phyloP scores from a whole-genome alignment of 1,140 invertebrate genomes.

The Platyscapa corneri region DNA sequence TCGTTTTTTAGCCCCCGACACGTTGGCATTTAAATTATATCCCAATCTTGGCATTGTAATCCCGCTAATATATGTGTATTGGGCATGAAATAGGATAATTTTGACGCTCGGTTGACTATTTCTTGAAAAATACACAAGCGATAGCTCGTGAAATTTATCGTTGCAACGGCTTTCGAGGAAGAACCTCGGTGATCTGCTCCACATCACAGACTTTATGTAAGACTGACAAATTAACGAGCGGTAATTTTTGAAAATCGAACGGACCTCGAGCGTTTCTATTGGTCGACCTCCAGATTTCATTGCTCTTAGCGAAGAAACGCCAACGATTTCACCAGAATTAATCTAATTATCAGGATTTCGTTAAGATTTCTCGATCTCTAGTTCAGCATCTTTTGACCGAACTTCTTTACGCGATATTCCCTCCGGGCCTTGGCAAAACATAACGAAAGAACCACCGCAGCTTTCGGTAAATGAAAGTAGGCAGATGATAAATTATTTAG shows the following conservation, averaged over 20 bases:
- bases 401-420: not conserved
- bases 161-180: not conserved
- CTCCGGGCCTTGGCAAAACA: not conserved
- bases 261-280: too few species aligned
- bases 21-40: not conserved
- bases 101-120: not conserved
- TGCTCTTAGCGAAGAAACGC: not conserved
- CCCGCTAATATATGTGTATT: not conserved
- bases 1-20: not conserved
- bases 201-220: too few species aligned
- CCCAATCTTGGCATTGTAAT: not conserved
- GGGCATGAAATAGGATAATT: not conserved
- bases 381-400: not conserved
- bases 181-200: not conserved
- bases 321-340: not conserved
- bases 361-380: not conserved
- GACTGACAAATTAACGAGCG: too few species aligned
- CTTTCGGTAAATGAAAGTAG: not conserved
- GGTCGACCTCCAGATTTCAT: too few species aligned
- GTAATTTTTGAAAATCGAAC: too few species aligned
- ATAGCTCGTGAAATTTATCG: not conserved
- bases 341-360: too few species aligned
- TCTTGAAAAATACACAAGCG: not conserved
- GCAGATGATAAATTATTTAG: not conserved
- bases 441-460: not conserved